Evolutionary conservation across 2,797 vertebrate species (phyloP), one percentile per base, ranked within the genome.

Genomic region (Muscicapa striata): DNA sequence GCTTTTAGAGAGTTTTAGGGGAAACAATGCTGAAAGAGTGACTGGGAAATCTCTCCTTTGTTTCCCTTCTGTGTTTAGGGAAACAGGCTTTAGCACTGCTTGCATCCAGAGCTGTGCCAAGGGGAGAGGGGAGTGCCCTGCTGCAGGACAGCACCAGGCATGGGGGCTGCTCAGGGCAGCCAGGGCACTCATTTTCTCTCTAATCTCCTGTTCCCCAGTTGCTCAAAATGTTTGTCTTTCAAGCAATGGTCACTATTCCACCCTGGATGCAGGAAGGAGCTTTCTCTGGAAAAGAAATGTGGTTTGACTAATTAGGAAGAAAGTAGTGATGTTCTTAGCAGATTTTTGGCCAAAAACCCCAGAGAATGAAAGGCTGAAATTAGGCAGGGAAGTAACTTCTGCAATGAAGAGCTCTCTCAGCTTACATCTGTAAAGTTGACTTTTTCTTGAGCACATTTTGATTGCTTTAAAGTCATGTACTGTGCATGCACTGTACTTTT

Each of bases 401-500:
- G 49, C 26, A 74, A 43, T 1, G 24, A 75, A 63, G 49, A 81
- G 51, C 26, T 51, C 38, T 34, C 82, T 76, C 46, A 59, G 77
- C 36, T 89, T 74, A 45, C 54, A 27, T 30, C 61, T 68, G 57
- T 30, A 75, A 74, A 66, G 49, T 18, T 89, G 87, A 20, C 85
- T 95, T 95, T 82, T 48, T 76, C 92, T 59, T 82, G 86, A 94
- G 63, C 51, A 46, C 45, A 38, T 90, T 94, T 76, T 91, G 64
- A 91, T 93, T 86, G 63, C 80, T 96, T 61, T 61, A 73, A 88
- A 93, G 45, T 64, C 76, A 34, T 41, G 82, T 80, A 81, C 48
- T 72, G 29, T 85, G 68, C 0, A 1, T 66, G 36, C 46, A 38
- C 2, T 12, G 76, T 92, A 72, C 52, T 94, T 94, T 92, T 93